phyloP scores from a whole-genome alignment of 2,113 vertebrate genomes.

The Columba livia region DNA sequence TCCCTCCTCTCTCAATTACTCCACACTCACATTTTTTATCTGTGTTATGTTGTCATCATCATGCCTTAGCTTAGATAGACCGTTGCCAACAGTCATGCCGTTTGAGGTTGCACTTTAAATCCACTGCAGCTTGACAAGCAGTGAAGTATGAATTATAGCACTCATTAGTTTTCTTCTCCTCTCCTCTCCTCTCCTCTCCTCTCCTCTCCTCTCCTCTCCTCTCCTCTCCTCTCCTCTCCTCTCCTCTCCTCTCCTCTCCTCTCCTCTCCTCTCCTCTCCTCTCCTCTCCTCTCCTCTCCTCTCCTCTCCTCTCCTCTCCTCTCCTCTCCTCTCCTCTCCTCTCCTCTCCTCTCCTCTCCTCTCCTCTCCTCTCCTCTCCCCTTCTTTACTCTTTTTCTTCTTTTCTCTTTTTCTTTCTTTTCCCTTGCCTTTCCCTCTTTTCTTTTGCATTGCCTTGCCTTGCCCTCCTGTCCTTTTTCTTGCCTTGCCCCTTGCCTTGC shows the following conservation, averaged over 20 bases:
- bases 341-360: neutral
- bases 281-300: too few relatives aligned
- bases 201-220: too few relatives aligned
- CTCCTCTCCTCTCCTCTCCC: too few relatives aligned
- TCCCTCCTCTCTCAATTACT: neutral
- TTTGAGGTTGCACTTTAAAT: slow-evolving; percentile 9
- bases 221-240: too few relatives aligned
- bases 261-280: too few relatives aligned
- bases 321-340: neutral
- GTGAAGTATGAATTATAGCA: neutral
- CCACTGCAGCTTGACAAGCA: neutral
- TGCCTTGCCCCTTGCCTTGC: neutral
- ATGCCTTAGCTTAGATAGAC: neutral
- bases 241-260: neutral
- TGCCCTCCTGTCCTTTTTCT: neutral
- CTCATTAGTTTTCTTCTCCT: neutral
- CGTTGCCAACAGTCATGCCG: neutral
- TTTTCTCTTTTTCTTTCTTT: too few relatives aligned
- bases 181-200: rapidly evolving
- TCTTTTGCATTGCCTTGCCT: neutral
- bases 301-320: too few relatives aligned
- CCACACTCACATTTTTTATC: neutral
- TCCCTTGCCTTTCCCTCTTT: neutral
- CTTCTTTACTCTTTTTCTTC: too few relatives aligned
- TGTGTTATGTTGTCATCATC: neutral